phyloP scores from a whole-genome alignment of 2,797 vertebrate species.

The Syndactyla subalaris region DNA sequence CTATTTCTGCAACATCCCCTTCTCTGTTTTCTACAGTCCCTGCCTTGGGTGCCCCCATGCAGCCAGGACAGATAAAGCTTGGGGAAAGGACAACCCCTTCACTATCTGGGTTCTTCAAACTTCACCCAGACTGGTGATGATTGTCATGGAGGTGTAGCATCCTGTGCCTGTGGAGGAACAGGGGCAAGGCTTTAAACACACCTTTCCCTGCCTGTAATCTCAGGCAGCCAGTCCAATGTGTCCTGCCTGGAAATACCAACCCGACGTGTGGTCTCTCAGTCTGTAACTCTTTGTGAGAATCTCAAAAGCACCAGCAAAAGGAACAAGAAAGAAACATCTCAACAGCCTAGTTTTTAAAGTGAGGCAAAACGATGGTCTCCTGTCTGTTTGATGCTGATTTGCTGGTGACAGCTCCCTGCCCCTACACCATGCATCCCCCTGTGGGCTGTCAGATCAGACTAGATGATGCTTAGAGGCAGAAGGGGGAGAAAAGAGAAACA shows the following conservation, averaged over 20 bases:
- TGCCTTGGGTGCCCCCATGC: neutral
- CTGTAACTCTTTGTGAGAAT: neutral
- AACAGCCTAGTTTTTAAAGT: neutral
- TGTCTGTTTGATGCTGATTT: neutral
- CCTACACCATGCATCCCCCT: neutral
- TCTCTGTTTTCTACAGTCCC: neutral
- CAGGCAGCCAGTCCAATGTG: neutral
- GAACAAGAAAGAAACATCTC: neutral
- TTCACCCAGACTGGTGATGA: neutral
- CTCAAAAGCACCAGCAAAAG: neutral
- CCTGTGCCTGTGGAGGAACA: neutral
- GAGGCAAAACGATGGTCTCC: neutral
- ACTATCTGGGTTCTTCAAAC: neutral
- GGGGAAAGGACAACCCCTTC: neutral
- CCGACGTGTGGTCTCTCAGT: fast-evolving
- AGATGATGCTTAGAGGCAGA: neutral
- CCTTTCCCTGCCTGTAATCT: neutral
- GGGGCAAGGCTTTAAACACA: neutral
- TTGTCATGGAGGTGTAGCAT: neutral
- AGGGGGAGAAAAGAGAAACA: neutral
- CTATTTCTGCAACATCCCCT: neutral
- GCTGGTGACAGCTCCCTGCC: neutral
- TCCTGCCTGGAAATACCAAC: neutral
- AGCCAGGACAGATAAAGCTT: neutral
- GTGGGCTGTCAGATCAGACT: neutral